These are phyloP conservation scores for Erpobdella octoculata DNA, from an alignment of 2,888 invertebrate species.

Conservation along the genomic window DNA sequence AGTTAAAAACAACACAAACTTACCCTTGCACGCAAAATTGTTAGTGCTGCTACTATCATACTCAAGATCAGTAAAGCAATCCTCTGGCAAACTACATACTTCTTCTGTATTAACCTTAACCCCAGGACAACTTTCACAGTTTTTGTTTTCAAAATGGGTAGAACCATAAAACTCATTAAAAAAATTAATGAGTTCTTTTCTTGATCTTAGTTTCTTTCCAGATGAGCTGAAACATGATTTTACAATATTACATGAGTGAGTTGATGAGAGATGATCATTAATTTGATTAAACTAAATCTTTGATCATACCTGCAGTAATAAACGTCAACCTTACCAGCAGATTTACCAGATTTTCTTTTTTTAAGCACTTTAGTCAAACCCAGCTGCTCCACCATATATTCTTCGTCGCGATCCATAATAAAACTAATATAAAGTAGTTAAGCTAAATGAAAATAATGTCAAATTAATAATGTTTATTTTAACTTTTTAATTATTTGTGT, in stretches of 20 bases:
- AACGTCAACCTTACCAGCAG: conserved; percentile 18
- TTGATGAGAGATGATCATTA: background rate
- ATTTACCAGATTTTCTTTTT: conserved; percentile 6
- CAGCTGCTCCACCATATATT: background rate
- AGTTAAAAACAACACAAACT: no score
- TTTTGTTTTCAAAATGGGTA: no score
- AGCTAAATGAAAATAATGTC: no score
- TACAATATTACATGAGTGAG: background rate
- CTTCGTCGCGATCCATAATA: background rate
- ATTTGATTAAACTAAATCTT: background rate
- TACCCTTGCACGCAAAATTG: no score
- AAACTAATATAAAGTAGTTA: no score
- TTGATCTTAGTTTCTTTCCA: conserved; percentile 11
- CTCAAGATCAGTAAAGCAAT: no score
- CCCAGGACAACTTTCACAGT: no score
- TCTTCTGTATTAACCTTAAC: no score
- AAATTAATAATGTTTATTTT: no score
- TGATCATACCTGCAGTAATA: conserved; percentile 24
- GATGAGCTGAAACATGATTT: background rate
- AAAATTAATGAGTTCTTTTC: background rate
- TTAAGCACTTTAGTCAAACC: background rate
- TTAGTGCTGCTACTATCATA: no score
- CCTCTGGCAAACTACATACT: no score
- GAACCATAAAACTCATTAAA: conserved; percentile 1
- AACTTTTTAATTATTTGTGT: no score